These are phyloP conservation scores for Molorchus minor DNA, from an alignment of 2,888 invertebrate species.

Conservation along the genomic window DNA sequence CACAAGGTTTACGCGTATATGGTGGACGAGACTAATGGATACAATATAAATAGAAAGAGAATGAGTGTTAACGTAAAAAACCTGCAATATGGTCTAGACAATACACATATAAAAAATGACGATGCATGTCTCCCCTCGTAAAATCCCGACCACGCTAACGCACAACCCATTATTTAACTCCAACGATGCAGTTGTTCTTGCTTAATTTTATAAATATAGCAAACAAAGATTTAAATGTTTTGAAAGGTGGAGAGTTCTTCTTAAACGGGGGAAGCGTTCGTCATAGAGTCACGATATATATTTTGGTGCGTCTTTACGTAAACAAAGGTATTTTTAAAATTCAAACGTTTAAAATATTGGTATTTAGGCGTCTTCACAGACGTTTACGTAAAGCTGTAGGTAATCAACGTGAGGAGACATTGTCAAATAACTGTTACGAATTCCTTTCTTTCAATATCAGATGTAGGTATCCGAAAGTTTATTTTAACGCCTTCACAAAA, in stretches of 20 bases:
- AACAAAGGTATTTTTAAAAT: constrained; percentile 17
- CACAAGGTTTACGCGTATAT: too few relatives aligned
- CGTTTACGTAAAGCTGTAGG: too few relatives aligned
- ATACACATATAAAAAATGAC: not conserved
- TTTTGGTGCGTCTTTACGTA: constrained; percentile 12
- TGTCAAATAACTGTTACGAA: too few relatives aligned
- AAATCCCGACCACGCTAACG: not conserved
- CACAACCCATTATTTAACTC: constrained; percentile 39
- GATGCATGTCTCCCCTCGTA: not conserved
- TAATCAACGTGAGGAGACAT: too few relatives aligned
- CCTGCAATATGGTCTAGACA: not conserved
- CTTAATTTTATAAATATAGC: constrained; percentile 52
- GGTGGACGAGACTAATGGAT: too few relatives aligned
- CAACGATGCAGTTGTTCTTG: constrained; percentile 46
- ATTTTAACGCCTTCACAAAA: too few relatives aligned
- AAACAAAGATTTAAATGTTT: constrained; percentile 52
- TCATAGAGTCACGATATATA: constrained; percentile 37
- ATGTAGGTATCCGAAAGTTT: too few relatives aligned
- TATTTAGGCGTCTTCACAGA: too few relatives aligned
- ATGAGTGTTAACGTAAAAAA: not conserved
- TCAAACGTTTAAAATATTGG: not conserved
- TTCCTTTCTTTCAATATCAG: too few relatives aligned
- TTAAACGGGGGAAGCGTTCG: constrained; percentile 48
- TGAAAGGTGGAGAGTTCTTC: constrained; percentile 42
- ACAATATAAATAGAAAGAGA: too few relatives aligned